Base-by-base conservation (phyloP, 2,113 vertebrate genomes). In the Pseudorasbora parva region DNA sequence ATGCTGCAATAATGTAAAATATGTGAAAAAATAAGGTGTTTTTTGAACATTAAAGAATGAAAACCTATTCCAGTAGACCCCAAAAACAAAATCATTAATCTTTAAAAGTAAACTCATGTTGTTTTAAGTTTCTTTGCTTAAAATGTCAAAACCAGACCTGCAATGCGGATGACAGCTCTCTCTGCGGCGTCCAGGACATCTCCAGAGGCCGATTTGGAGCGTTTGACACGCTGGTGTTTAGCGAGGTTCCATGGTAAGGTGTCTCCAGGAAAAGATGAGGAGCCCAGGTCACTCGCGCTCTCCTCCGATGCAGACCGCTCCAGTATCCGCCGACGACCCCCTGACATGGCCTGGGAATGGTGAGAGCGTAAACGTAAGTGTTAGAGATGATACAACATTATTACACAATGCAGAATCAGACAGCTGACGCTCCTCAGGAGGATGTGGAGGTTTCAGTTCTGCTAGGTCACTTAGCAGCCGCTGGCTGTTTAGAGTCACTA, bases 241-340 rank as follows among this genome's bases (percentile, higher is more conserved):
- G 94, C 93, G 73, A 98, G 93, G 91, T 98, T 98, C 97, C 97
- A 98, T 64, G 97, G 97, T 87, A 98, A 86, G 0, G 97, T 98
- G 94, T 98, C 97, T 62, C 97, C 97, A 0, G 93, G 94, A 57
- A 91, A 92, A 0, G 95, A 90, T 0, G 94, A 91, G 27, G 87
- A 89, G 62, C 88, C 88, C 88, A 92, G 88, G 2, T 94, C 94
- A 0, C 92, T 94, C 72, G 93, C 87, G 78, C 89, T 94, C 86
- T 96, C 95, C 89, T 95, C 95, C 0, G 94, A 95, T 1, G 94
- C 91, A 3, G 94, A 89, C 64, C 94, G 73, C 81, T 94, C 93
- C 86, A 78, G 91, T 23, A 87, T 80, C 60, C 86, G 85, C 11
- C 77, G 81, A 21, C 81, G 86, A 64, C 73, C 33, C 85, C 84